Percentiles rank a stretch among this genome's conserved stretches.
phyloP scores from a whole-genome alignment of 1,140 invertebrate genomes.

The Himalopsyche phryganea region DNA sequence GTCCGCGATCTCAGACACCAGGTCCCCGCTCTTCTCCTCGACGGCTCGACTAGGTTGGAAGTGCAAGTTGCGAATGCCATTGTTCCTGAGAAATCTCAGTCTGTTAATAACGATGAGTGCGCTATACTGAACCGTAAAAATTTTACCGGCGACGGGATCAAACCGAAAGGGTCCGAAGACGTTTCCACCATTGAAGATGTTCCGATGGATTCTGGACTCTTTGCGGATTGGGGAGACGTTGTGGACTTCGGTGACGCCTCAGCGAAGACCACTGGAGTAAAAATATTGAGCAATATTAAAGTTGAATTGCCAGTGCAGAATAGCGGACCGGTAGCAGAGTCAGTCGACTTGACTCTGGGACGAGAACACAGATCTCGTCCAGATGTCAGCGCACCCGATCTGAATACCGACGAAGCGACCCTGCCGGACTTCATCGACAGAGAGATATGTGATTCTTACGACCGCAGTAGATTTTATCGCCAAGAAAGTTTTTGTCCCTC shows the following conservation, averaged over 20 bases:
- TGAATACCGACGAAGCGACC: conserved; percentile 36
- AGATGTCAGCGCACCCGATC: conserved; percentile 3
- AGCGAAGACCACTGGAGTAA: conserved; percentile 38
- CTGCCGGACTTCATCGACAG: conserved; percentile 44
- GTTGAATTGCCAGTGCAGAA: conserved; percentile 50
- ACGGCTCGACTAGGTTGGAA: conserved; percentile 1
- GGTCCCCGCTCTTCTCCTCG: background rate
- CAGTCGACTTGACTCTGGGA: background rate
- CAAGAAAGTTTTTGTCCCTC: conserved; percentile 5
- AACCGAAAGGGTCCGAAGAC: too few relatives aligned
- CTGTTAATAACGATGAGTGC: too few relatives aligned
- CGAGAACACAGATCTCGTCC: background rate
- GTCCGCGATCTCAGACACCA: background rate
- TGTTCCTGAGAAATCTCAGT: background rate
- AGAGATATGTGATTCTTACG: conserved; percentile 16
- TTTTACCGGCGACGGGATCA: too few relatives aligned
- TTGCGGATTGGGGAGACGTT: conserved; percentile 8
- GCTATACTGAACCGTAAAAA: too few relatives aligned
- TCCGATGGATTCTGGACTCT: background rate
- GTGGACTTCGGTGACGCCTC: conserved; percentile 1
- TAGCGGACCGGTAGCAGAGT: conserved; percentile 47
- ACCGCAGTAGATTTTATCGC: conserved; percentile 7
- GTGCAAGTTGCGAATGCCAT: background rate
- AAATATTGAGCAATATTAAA: conserved; percentile 52
- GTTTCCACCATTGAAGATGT: too few relatives aligned